Percentiles rank a stretch among this genome's conserved stretches.
phyloP scores from a whole-genome alignment of 2,888 invertebrate genomes.

The Eurytoma adleriae region DNA sequence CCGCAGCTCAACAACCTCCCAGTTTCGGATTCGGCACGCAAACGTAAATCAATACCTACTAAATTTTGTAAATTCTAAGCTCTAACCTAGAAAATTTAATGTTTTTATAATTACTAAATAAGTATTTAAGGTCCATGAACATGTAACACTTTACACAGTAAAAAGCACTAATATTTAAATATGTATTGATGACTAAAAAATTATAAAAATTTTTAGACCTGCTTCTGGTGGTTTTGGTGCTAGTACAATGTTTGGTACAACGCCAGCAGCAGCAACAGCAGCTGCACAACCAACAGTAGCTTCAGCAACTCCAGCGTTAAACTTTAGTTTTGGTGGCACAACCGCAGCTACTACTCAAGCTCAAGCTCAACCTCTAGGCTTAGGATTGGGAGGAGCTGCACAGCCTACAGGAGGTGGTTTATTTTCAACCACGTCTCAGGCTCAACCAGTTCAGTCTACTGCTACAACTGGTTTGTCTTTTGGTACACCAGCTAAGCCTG shows the following conservation, averaged over 20 bases:
- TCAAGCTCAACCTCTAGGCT: slow-evolving; percentile 66
- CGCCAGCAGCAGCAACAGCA: slow-evolving; percentile 53
- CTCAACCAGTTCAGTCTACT: slow-evolving; percentile 57
- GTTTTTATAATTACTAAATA: background rate
- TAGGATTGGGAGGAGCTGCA: slow-evolving; percentile 64
- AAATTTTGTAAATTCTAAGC: slow-evolving; percentile 9
- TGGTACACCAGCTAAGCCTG: slow-evolving; percentile 65
- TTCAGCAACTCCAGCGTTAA: slow-evolving; percentile 61
- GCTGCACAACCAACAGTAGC: slow-evolving; percentile 63
- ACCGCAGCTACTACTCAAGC: slow-evolving; percentile 61
- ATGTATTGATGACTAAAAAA: background rate
- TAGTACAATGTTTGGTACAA: slow-evolving; percentile 31
- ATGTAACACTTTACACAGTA: background rate
- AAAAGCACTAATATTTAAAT: slow-evolving; percentile 6
- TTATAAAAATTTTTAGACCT: slow-evolving; percentile 54
- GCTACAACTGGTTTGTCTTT: slow-evolving; percentile 68
- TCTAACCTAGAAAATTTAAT: slow-evolving; percentile 54
- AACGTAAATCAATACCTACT: slow-evolving; percentile 63
- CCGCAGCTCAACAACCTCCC: slow-evolving; percentile 63
- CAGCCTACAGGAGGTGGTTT: slow-evolving; percentile 60
- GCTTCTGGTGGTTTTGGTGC: slow-evolving; percentile 61
- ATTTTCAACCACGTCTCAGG: slow-evolving; percentile 66
- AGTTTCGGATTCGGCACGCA: slow-evolving; percentile 67
- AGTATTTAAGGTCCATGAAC: background rate
- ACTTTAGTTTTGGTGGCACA: slow-evolving; percentile 65